Evolutionary conservation across 2,113 vertebrate genomes (phyloP), one percentile per base, ranked within the genome.

Genomic region (Nyctibius bracteatus): DNA sequence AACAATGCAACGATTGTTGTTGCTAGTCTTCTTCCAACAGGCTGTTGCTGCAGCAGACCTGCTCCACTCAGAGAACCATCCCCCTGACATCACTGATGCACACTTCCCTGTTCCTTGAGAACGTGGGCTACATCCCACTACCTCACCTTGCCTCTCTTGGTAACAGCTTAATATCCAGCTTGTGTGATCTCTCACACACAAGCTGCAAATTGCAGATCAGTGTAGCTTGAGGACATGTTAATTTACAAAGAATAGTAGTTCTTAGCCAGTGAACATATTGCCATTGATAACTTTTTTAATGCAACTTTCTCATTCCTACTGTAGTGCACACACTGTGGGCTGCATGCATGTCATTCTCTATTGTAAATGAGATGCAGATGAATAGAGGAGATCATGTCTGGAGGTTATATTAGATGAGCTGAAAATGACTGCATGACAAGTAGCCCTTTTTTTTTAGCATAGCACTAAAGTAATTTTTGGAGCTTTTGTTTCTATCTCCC

Each of bases 71-170:
- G 68, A 23, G 23, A 1, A 5, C 52, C 8, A 6, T n/a, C 49
- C 61, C 54, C 28, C 31, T 49, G 44, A 14, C 39, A 24, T 37
- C 52, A 31, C 33, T 28, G 35, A 31, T 35, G 27, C 27, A 35
- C 15, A 2, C 21, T 43, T 62, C 52, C 46, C 52, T 57, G 15
- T 43, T 78, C 63, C 43, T 8, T 52, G 49, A 57, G 54, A 82
- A 46, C 3, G 1, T 10, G 8, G 12, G 24, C 8, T 61, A 12
- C 0, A 0, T 72, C 66, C n/a, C 37, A 4, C 25, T 41, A 5
- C 37, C 37, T 75, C 68, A 46, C 39, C 63, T 82, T 68, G 54
- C 35, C 77, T 23, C 24, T 67, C 41, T n/a, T 31, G 35, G 33
- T 51, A 72, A 43, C 44, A 61, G 5, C 81, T 58, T 54, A 43